These are phyloP conservation scores for Trileptium ribeirensis DNA, from an alignment of 2,888 invertebrate genomes.

Conservation along the genomic window DNA sequence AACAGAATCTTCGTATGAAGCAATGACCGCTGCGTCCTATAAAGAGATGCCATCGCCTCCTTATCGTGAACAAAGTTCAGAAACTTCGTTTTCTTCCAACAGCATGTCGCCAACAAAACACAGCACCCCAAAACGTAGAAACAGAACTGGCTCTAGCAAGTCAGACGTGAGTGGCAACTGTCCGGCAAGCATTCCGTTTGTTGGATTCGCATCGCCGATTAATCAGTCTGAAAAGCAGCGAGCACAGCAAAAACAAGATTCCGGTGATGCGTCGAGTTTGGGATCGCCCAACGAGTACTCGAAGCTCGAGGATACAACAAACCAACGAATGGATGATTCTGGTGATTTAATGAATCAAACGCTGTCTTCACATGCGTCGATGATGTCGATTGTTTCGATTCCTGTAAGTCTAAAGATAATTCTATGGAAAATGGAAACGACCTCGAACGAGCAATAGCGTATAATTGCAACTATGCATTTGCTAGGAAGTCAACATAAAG, in stretches of 20 bases:
- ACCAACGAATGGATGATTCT: not conserved
- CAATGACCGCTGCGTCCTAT: not conserved
- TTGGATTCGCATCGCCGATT: not conserved
- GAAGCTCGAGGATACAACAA: not conserved
- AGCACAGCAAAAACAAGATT: too few relatives aligned
- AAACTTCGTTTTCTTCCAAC: not conserved
- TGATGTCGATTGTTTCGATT: not conserved
- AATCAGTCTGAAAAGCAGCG: too few relatives aligned
- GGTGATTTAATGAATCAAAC: not conserved
- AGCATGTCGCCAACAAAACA: too few relatives aligned
- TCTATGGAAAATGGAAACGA: too few relatives aligned
- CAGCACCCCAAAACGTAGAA: too few relatives aligned
- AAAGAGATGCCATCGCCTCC: not conserved
- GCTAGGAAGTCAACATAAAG: too few relatives aligned
- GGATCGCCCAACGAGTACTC: not conserved
- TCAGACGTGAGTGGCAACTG: not conserved
- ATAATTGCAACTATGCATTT: too few relatives aligned
- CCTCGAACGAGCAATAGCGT: too few relatives aligned
- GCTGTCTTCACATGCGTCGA: not conserved
- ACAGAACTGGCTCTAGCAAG: not conserved
- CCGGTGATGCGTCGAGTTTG: not conserved
- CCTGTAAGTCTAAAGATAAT: too few relatives aligned
- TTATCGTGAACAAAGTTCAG: not conserved
- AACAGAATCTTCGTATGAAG: constrained; percentile 36
- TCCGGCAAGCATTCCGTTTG: not conserved